phyloP scores from a whole-genome alignment of 2,797 vertebrate genomes.

The Naso thynnoides region DNA sequence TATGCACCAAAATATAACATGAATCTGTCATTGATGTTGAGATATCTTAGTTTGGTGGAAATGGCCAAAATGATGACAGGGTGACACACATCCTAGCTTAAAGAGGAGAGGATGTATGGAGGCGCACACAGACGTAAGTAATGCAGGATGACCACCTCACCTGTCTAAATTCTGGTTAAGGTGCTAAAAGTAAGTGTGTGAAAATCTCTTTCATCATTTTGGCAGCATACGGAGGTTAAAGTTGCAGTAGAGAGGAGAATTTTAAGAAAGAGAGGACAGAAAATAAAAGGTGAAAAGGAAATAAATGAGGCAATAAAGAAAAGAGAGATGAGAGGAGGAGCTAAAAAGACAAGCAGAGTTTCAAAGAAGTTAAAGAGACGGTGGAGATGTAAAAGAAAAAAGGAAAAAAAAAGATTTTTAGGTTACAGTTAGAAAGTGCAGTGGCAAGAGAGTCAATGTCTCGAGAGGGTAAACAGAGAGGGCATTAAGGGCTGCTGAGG shows the following conservation, averaged over 20 bases:
- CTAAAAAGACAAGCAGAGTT: conserved; percentile 29
- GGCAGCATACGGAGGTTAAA: background rate
- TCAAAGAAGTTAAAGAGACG: conserved; percentile 24
- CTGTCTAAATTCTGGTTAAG: too few species aligned
- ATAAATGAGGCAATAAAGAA: conserved; percentile 35
- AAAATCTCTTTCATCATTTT: too few species aligned
- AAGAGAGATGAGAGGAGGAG: background rate
- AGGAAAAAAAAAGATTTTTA: background rate
- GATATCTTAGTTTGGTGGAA: conserved; percentile 9
- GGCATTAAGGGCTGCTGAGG: conserved; percentile 45
- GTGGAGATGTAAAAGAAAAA: background rate
- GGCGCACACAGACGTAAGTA: too few species aligned
- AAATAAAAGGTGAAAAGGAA: conserved; percentile 23
- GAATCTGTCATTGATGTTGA: background rate
- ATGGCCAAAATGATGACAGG: background rate
- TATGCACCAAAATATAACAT: background rate
- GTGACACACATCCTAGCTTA: background rate
- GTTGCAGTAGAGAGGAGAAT: conserved; percentile 6
- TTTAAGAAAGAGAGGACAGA: conserved; percentile 21
- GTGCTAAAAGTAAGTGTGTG: too few species aligned
- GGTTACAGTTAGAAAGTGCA: conserved; percentile 2
- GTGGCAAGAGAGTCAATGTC: background rate
- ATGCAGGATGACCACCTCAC: too few species aligned
- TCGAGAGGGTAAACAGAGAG: conserved; percentile 53
- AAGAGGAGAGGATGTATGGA: background rate